Base-by-base conservation (phyloP, 2,888 invertebrate genomes). In the Agonum fuliginosum region DNA sequence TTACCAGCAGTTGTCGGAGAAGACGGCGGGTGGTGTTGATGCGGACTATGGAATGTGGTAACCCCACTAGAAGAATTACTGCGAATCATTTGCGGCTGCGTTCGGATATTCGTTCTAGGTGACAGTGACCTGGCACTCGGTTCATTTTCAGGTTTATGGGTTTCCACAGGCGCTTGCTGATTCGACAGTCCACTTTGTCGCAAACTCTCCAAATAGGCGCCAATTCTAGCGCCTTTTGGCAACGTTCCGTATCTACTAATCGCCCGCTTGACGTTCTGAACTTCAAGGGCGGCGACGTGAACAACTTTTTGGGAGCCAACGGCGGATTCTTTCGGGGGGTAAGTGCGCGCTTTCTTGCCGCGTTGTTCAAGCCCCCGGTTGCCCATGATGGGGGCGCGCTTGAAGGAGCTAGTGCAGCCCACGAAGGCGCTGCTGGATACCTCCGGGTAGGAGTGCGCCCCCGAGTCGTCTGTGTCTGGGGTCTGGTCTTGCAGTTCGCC, bases 211-310 rank as follows among this genome's bases (percentile, higher is more conserved):
- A 99, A 88, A 87, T 97, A 99, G 3, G 98, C 98, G 27, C 98
- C 98, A 82, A 99, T 98, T 80, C 98, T 91, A 6, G 97, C 97
- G 62, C 95, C 97, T 87, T 98, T 99, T 0, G 99, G 99, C 83
- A 99, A 88, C 6, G 99, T 99, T 14, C 99, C 99, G 86, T 98
- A 98, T 22, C 97, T 91, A 87, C 96, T 97, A 81, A 96, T 96
- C 54, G 97, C 97, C 81, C 96, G 93, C 84, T 96, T 95, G 70
- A 98, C 97, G 88, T 98, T 98, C 88, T 97, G 96, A 80, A 97
- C 97, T 87, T 98, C 98, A 81, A 98, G 89, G 19, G 97, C 97
- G 72, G 97, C 97, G 79, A 97, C 95, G 83, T 95, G 94, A 30
- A 95, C 54, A 1, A 80, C 78, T 37, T 67, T 67, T 17, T 37